Evolutionary conservation across 2,888 invertebrate genomes (phyloP), one percentile per base, ranked within the genome.

Genomic region (Heliconius ethilla): DNA sequence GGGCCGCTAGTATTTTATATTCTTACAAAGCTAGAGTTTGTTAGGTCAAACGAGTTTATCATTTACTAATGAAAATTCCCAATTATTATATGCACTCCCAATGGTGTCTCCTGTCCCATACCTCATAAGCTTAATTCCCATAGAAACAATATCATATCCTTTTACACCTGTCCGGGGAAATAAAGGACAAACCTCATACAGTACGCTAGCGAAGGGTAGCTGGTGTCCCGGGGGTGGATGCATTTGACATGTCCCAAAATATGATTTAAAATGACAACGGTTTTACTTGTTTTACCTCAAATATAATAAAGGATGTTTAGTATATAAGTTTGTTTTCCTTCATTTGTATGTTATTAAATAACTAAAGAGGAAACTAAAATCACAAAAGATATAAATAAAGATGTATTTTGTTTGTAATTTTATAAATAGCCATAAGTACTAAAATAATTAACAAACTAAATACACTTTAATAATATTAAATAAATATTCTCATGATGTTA

Each of bases 161-260:
- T 78, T 75, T 63, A 78, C 78, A 80, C 78, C 76, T 80, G 76
- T 45, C 62, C 66, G 18, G 33, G 76, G 45, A 78, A 72, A 78
- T 69, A 75, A 74, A 76, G 76, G 80, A 63, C 76, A 78, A 78
- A 79, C 81, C 78, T 81, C 74, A 80, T 79, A 80, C 73, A 73
- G 72, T 69, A 81, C 74, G 78, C 80, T 81, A 70, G 29, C 55
- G n/a, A 55, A 55, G 33, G 70, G 55, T 55, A 13, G 27, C 18
- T 11, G 13, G 4, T 25, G 7, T 72, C 72, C 33, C 72, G 3
- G 13, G 70, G 59, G 63, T 51, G 65, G 10, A 51, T 51, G 11
- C 29, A 55, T 59, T 73, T 55, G 37, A 75, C 75, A 66, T 51
- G 69, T 67, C 27, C 33, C 6, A 37, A 67, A 67, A 25, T 55